Evolutionary conservation across 2,797 vertebrate genomes (phyloP), one percentile per base, ranked within the genome.

Genomic region (Pempheris klunzingeri): DNA sequence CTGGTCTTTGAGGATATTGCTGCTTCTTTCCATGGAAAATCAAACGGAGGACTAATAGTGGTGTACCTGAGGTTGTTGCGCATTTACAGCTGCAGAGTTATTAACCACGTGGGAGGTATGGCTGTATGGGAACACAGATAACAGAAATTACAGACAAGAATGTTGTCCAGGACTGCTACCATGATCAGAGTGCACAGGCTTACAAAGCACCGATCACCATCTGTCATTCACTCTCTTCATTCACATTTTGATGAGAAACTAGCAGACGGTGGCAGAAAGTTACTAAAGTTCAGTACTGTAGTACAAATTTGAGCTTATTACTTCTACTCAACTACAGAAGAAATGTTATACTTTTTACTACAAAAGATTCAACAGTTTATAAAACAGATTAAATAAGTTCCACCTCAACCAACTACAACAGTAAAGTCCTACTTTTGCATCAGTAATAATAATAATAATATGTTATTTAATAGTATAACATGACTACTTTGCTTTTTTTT

Each of bases 111-210:
- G 41, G 74, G 71, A 87, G 59, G 10, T 20, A n/a, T 3, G 34
- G 26, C 93, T 94, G 75, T 60, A 73, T n/a, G 63, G 57, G 36
- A 85, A 76, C 70, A 92, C 24, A 92, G 76, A 90, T 71, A 77
- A 83, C 65, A 89, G 28, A 53, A 44, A 64, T 86, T 41, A 78
- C 38, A 70, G 47, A 18, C 43, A 26, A 68, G 7, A 68, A n/a
- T 28, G 24, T 12, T 30, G 52, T 22, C 2, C 1, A 20, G 1
- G 24, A 62, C 11, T 43, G 30, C 20, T 32, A 1, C 46, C 20
- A 3, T 53, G 26, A 63, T 65, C 14, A 46, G 20, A 70, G 15
- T 41, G 12, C 2, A 67, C 18, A 30, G 18, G 36, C 20, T 14
- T 41, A 36, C 3, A 38, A 39, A 22, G 26, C 36, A 72, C 12